A percentile compares a stretch with the other conserved stretches of the same genome.
Evolutionary conservation across 2,888 invertebrate species (phyloP).

Genomic region (Protodeltote pygarga): DNA sequence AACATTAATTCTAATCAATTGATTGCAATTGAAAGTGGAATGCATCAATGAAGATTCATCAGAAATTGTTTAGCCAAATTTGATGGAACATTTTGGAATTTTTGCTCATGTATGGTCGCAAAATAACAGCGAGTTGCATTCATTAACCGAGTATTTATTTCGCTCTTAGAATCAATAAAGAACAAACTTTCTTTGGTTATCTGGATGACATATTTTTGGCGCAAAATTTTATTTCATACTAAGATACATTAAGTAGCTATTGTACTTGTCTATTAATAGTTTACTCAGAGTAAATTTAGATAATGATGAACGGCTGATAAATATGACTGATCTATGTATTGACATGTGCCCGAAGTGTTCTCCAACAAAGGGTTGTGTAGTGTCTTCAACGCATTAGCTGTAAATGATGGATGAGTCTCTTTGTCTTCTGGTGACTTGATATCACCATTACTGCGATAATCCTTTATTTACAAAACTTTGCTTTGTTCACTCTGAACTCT

Average conservation of each 20-base stretch:
- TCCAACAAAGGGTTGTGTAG: slow-evolving; percentile 73
- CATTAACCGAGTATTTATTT: too few relatives aligned
- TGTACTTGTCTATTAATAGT: background rate
- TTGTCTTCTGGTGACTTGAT: slow-evolving; percentile 63
- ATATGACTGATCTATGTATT: slow-evolving; percentile 60
- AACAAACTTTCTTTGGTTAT: too few relatives aligned
- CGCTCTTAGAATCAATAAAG: too few relatives aligned
- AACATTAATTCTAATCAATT: slow-evolving; percentile 12
- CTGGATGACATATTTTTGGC: too few relatives aligned
- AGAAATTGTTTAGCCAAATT: slow-evolving; percentile 10
- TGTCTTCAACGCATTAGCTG: slow-evolving; percentile 69
- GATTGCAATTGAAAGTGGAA: slow-evolving; percentile 13
- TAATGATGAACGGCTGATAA: slow-evolving; percentile 41
- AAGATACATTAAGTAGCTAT: too few relatives aligned
- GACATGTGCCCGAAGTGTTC: slow-evolving; percentile 50
- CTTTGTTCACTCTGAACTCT: slow-evolving; percentile 11
- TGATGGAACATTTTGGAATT: background rate
- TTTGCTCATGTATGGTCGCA: background rate
- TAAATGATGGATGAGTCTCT: slow-evolving; percentile 77
- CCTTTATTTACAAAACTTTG: slow-evolving; percentile 30
- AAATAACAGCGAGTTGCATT: background rate
- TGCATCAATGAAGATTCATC: slow-evolving; percentile 15
- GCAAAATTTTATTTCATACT: too few relatives aligned
- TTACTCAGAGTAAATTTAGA: slow-evolving; percentile 12
- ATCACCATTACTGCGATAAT: slow-evolving; percentile 59